Evolutionary conservation across 2,797 vertebrate genomes (phyloP), one percentile per base, ranked within the genome.

Genomic region (Myiotriccus ornatus): DNA sequence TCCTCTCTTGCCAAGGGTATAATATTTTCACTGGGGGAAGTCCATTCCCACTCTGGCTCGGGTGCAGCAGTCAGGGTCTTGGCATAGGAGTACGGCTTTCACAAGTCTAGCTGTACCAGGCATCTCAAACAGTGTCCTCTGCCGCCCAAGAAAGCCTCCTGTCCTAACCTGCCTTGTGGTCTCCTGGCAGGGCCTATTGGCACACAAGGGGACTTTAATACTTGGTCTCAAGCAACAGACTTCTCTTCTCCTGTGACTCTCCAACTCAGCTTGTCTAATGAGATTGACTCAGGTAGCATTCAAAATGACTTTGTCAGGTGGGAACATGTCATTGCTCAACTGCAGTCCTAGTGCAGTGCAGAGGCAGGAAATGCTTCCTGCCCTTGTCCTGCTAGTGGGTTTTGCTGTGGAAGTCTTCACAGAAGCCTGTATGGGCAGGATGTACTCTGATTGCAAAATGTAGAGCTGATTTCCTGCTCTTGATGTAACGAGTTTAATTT

Each of bases 1-100:
- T 98, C 98, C 97, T 98, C 98, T 97, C 97, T 97, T 98, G 98
- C 98, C 98, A 98, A 95, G 97, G 90, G 95, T 91, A 39, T 93
- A 88, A 73, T 78, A 59, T 94, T 96, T 94, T 94, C 89, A 74
- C 88, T 8, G 23, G 68, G 73, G 65, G 79, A 93, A 74, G 82
- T 81, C 62, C 74, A 14, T 47, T 60, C 71, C 80, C 73, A 30
- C 73, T 57, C 73, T 92, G 92, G 93, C 91, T 92, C 15, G 23
- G 89, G 89, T 94, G 74, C 19, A 11, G 96, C 41, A 76, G 94
- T 43, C 43, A 34, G 68, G 39, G 21, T 78, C 86, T 39, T 32
- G 18, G 46, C 7, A 3, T 47, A 78, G 63, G 57, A 64, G 55
- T 6, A 37, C 0, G 1, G n/a, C 39, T 78, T 63, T 82, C 84